Percentiles rank a stretch among this genome's conserved stretches.
These are phyloP conservation scores for Heliangelus exortis DNA, from an alignment of 2,797 vertebrate species.

Conservation along the genomic window DNA sequence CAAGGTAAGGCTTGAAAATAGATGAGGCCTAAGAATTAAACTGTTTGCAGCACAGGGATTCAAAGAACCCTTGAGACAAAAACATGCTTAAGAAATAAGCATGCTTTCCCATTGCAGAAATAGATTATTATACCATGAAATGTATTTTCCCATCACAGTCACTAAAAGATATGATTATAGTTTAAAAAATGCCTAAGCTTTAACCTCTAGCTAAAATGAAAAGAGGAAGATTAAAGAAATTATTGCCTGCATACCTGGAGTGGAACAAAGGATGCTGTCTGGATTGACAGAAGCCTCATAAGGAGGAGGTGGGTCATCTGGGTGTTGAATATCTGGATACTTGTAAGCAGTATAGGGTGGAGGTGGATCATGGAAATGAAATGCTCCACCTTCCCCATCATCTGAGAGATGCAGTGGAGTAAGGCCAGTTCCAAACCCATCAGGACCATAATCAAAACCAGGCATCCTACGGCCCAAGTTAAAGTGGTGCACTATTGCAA, in stretches of 20 bases:
- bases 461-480: conserved; percentile 95
- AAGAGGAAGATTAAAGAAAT: neutral
- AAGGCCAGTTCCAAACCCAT: conserved; percentile 94
- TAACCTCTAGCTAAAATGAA: neutral
- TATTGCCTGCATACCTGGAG: conserved; percentile 80
- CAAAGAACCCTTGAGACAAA: neutral
- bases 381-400: conserved; percentile 95
- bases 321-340: conserved; percentile 94
- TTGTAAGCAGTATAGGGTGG: conserved; percentile 97
- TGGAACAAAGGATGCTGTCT: conserved; percentile 89
- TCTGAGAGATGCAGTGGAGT: conserved; percentile 97
- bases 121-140: neutral
- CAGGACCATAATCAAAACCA: conserved; percentile 95
- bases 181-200: no score
- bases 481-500: conserved; percentile 92
- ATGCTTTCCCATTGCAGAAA: neutral
- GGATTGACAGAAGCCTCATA: conserved; percentile 97
- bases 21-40: neutral
- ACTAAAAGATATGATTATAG: neutral
- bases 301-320: conserved; percentile 95
- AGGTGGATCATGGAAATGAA: conserved; percentile 97
- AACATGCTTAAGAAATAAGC: no score
- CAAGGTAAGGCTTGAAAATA: neutral
- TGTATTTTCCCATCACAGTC: neutral
- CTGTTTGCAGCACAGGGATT: neutral